Base-by-base conservation (phyloP, 2,797 vertebrate species). In the Anabas testudineus region DNA sequence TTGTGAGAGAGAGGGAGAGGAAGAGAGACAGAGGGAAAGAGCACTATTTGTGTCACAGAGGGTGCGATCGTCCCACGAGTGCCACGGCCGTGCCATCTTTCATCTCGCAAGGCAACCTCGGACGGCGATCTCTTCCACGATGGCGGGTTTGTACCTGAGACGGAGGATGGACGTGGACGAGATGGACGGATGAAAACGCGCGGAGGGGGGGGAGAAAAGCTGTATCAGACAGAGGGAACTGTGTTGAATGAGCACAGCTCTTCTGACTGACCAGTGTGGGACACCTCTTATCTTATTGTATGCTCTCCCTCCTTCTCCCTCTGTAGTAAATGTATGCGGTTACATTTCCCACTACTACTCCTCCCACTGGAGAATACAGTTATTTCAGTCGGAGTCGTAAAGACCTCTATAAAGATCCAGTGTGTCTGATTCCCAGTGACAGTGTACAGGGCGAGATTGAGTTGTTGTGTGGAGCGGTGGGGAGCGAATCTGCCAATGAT, bases 21-120 rank as follows among this genome's bases (percentile, higher is more conserved):
- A n/a, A n/a, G 18, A 16, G 63, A 7, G 41, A n/a, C 19, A 10
- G 62, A n/a, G 41, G 1, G n/a, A 12, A 10, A 43, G 67, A 24
- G 36, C n/a, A 58, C 49, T 66, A 56, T 67, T 78, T 32, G 67
- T 84, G 71, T 80, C 80, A 80, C 41, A 5, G 71, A 78, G 75
- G 81, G 83, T 95, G 95, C 94, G 94, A 94, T 93, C 93, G 95
- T 96, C 96, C 96, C 28, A 96, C 93, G 90, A 96, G 96, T 95
- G 82, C 95, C 95, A 93, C 95, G 94, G 95, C 94, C 93, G 91
- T 95, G 94, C 96, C 95, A 97, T 98, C 96, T 96, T 96, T 98
- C 96, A 98, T 98, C 95, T 96, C 89, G 71, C 94, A 90, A 94
- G 96, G 98, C 97, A 97, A 95, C 95, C 96, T 94, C 91, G 93